phyloP scores from a whole-genome alignment of 2,797 vertebrate species.

The Lophotriccus pileatus region DNA sequence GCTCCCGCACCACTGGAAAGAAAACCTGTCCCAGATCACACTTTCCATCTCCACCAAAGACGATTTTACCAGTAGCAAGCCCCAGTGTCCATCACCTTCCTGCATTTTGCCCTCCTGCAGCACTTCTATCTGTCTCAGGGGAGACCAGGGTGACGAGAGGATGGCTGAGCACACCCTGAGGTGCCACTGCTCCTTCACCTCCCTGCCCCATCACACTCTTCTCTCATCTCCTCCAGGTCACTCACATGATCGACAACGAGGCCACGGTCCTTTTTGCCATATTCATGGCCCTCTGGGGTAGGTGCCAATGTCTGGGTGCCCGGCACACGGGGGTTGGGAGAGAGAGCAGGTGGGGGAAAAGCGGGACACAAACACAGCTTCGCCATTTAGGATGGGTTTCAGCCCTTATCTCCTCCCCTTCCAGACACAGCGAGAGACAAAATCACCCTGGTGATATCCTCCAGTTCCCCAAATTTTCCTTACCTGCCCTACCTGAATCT shows the following conservation, averaged over 20 bases:
- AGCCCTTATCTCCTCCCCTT: background rate
- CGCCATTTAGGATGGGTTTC: too few species aligned
- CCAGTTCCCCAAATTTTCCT: background rate
- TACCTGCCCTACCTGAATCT: background rate
- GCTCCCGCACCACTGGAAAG: background rate
- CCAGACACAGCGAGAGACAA: background rate
- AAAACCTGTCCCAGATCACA: background rate
- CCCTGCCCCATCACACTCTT: background rate
- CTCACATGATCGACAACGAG: constrained; percentile 90
- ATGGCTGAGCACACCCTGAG: rapidly evolving
- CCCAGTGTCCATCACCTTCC: background rate
- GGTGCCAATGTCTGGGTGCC: constrained; percentile 44
- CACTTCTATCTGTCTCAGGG: rapidly evolving
- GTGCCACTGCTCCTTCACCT: background rate
- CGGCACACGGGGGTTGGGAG: rapidly evolving
- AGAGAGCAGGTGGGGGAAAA: background rate
- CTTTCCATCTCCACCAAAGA: background rate
- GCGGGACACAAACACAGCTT: background rate
- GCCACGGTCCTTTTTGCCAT: constrained; percentile 91
- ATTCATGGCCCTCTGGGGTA: constrained; percentile 96
- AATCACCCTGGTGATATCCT: background rate
- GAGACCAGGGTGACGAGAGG: background rate
- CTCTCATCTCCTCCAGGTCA: constrained; percentile 78
- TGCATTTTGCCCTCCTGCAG: background rate
- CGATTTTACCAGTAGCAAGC: background rate